Evolutionary conservation across 2,797 vertebrate species (phyloP), one percentile per base, ranked within the genome.

Genomic region (Coluber constrictor): DNA sequence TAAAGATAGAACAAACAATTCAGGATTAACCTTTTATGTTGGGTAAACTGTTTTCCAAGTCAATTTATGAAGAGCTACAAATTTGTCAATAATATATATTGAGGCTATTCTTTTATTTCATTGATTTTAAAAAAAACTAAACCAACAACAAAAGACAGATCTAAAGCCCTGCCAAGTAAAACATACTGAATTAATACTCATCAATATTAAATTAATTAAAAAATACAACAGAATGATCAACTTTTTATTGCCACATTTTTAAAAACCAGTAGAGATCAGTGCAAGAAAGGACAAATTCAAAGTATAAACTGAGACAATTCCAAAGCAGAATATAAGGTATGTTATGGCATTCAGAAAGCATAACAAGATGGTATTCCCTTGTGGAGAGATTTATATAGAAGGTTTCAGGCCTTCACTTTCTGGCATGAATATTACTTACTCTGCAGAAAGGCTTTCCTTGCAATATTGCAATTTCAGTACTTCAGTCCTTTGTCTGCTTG

Each of bases 1-100:
- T 70, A 94, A 92, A 94, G 86, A 91, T 32, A 92, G 88, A 93
- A 92, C 90, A 95, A 92, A 92, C 94, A 96, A 96, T 95, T 93
- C 94, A 96, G 92, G 94, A 87, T 87, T 87, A 94, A 92, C 89
- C 70, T 88, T 94, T 87, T 89, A 92, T 89, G 57, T 89, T 91
- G 29, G 7, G 59, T 12, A 63, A 0, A 23, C 60, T 91, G 51
- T 61, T 60, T 27, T 74, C 89, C 88, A 66, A 93, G 93, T 88
- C 91, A 93, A 60, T 90, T 66, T 89, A 79, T 57, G 29, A 37
- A 88, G 29, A 94, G 95, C 95, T 55, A 91, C 3, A 63, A 86
- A 93, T 87, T 94, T 7, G 27, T 25, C 90, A 83, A 37, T 56
- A 74, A 86, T 89, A 89, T 12, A 47, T 89, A 57, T 55, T 89